Evolutionary conservation across 2,113 vertebrate species (phyloP).

Genomic region (Eublepharis macularius): DNA sequence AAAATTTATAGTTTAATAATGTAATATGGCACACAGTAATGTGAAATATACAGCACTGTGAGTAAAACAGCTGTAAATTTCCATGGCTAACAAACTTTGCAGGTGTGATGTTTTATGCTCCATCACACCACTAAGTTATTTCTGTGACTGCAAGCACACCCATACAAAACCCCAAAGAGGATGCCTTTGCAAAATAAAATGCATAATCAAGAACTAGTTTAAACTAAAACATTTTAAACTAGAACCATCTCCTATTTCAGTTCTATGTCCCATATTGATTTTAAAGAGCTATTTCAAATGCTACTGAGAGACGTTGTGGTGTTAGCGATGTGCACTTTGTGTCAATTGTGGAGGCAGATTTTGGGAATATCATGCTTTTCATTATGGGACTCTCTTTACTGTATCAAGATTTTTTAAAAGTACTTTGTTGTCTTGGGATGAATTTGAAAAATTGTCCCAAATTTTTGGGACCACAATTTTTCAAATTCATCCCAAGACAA

Average conservation of each 20-base stretch:
- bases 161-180: conserved; percentile 17
- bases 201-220: neutral
- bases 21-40: conserved; percentile 54
- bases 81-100: conserved; percentile 55
- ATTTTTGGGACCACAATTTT: too few relatives aligned
- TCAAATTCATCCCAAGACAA: too few relatives aligned
- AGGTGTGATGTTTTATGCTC: conserved; percentile 55
- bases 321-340: too few relatives aligned
- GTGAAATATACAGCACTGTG: conserved; percentile 22
- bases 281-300: neutral
- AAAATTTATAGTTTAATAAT: conserved; percentile 50
- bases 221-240: neutral
- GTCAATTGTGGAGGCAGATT: too few relatives aligned
- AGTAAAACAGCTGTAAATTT: conserved; percentile 53
- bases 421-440: too few relatives aligned
- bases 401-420: too few relatives aligned
- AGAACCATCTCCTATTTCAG: neutral
- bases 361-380: too few relatives aligned
- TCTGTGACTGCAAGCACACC: conserved; percentile 32
- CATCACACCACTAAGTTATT: conserved; percentile 65
- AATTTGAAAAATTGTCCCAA: too few relatives aligned
- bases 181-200: conserved; percentile 28
- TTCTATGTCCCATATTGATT: neutral
- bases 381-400: too few relatives aligned
- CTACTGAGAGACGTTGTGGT: too few relatives aligned